Base-by-base conservation (phyloP, 1,140 invertebrate species). In the Caenorhabditis briggsae region DNA sequence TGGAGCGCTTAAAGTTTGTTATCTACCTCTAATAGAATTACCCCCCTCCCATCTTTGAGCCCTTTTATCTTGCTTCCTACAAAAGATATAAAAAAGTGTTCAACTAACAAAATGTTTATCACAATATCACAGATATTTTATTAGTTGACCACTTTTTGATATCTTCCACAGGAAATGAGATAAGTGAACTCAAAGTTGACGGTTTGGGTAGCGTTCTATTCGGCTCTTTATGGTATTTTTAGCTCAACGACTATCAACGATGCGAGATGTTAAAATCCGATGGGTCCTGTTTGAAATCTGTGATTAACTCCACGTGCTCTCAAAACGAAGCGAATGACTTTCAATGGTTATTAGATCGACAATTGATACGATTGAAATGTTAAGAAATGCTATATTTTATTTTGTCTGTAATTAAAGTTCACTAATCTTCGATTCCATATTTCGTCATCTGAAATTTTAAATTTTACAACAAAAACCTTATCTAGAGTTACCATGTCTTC, bases 311-410 rank as follows among this genome's bases (percentile, higher is more conserved):
- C 46, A 78, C 70, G 70, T 78, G 70, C 23, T 78, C 70, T 50
- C 46, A 46, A 2, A 11, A 14, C 0, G 50, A 8, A 20, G 43
- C 70, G 14, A 78, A 43, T 18, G n/a, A 50, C 5, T 78, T 78
- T 50, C 46, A 78, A 20, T 8, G 14, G 3, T n/a, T 78, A 2
- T 53, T 78, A n/a, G 46, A 78, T 78, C 25, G 70, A 23, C 70
- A 78, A 78, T 50, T 78, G 70, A 78, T 78, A 78, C 70, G 70
- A 50, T n/a, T 78, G 46, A 78, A 78, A 50, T 78, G 70, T 25
- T 78, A 14, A 25, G 25, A 14, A 2, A 0, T 23, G 18, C 11
- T 33, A 12, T 61, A 11, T 61, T 33, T 61, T 6, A 61, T 23
- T 12, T 8, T 11, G 9, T 33, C 33, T 33, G 33, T 33, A 33